These are phyloP conservation scores for Lycophotia porphyrea DNA, from an alignment of 2,888 invertebrate species.

Conservation along the genomic window DNA sequence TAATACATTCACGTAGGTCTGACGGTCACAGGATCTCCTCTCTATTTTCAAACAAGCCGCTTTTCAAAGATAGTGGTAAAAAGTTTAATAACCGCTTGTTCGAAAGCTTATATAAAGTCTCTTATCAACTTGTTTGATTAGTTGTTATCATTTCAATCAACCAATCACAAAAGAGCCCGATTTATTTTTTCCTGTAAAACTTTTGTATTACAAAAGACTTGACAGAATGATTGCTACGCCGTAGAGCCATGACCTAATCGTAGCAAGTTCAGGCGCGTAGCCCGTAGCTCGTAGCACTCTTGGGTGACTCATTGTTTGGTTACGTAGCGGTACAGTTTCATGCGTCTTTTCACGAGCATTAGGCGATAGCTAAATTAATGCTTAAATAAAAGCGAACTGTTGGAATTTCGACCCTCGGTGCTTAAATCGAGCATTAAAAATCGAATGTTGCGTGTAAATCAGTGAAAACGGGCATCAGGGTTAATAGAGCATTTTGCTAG, in stretches of 20 bases:
- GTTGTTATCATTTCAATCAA: neutral
- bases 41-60: no score
- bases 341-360: neutral
- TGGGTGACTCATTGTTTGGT: conserved; percentile 25
- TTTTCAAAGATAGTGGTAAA: no score
- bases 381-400: neutral
- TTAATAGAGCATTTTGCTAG: neutral
- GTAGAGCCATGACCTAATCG: conserved; percentile 31
- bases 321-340: conserved; percentile 10
- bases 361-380: neutral
- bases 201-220: neutral
- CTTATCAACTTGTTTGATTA: neutral
- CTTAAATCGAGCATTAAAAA: neutral
- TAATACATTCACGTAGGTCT: no score
- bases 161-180: neutral
- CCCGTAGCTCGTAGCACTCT: conserved; percentile 13
- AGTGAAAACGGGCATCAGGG: neutral
- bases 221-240: conserved; percentile 30
- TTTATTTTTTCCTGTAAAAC: neutral
- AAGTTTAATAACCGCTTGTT: no score
- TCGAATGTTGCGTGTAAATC: neutral
- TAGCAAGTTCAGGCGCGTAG: conserved; percentile 47
- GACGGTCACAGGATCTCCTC: no score
- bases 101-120: neutral
- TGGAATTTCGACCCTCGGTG: neutral